These are phyloP conservation scores for Elgaria multicarinata DNA, from an alignment of 2,113 vertebrate genomes.

Conservation along the genomic window DNA sequence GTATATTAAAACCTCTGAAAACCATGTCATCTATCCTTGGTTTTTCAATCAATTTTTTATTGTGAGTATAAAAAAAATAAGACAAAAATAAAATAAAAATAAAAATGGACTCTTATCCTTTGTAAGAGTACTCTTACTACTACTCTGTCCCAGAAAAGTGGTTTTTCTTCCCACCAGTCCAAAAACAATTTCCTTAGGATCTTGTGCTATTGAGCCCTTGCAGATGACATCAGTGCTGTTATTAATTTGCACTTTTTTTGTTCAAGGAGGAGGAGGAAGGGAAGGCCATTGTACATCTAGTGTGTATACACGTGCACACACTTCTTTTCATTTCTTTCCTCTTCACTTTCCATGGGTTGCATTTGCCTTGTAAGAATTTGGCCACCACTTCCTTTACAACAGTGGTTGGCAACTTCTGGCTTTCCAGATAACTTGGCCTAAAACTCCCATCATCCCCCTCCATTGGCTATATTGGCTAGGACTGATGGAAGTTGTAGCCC, in stretches of 20 bases:
- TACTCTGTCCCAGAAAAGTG: neutral
- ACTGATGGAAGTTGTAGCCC: no score
- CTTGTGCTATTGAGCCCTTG: neutral
- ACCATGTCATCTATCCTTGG: no score
- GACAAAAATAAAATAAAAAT: no score
- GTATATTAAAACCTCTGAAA: neutral
- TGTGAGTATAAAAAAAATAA: no score
- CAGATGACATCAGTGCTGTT: neutral
- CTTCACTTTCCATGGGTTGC: neutral
- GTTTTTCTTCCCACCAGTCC: neutral
- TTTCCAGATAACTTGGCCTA: no score
- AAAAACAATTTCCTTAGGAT: neutral
- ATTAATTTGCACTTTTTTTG: neutral
- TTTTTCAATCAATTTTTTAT: no score
- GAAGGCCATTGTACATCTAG: neutral
- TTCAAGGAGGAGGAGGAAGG: neutral
- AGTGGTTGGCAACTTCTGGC: no score
- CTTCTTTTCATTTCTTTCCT: neutral
- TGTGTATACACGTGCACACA: no score
- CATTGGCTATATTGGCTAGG: no score
- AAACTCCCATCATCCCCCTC: no score
- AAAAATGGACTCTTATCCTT: no score
- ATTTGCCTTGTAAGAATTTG: neutral
- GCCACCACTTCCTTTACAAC: neutral
- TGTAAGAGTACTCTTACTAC: no score